These are phyloP conservation scores for Mactromeris polynyma DNA, from an alignment of 2,888 invertebrate genomes.

Conservation along the genomic window DNA sequence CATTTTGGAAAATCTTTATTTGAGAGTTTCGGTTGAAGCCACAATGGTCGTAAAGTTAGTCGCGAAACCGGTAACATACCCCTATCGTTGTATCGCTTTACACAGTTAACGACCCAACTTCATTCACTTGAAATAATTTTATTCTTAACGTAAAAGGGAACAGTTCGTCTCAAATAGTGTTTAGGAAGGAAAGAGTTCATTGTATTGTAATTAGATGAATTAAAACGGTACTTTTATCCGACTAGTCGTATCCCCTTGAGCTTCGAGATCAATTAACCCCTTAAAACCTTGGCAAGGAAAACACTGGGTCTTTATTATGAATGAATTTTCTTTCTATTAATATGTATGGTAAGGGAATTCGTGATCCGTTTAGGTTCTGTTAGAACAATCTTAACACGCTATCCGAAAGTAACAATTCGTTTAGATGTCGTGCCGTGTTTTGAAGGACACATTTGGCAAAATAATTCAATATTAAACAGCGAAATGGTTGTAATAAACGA, in stretches of 20 bases:
- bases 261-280: constrained; percentile 60
- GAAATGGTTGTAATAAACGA: not conserved
- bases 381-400: constrained; percentile 16
- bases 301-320: constrained; percentile 41
- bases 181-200: constrained; percentile 48
- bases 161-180: not conserved
- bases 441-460: constrained; percentile 7
- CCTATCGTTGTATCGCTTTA: constrained; percentile 58
- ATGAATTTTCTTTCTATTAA: constrained; percentile 60
- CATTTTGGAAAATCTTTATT: not conserved
- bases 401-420: not conserved
- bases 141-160: constrained; percentile 40
- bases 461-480: not conserved
- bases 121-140: constrained; percentile 60
- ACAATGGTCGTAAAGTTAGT: constrained; percentile 42
- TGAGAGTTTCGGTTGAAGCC: constrained; percentile 27
- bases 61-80: constrained; percentile 46
- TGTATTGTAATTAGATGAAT: constrained; percentile 68
- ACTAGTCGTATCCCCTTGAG: constrained; percentile 38
- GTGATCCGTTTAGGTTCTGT: constrained; percentile 38
- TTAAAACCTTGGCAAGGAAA: constrained; percentile 40
- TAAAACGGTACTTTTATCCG: constrained; percentile 58
- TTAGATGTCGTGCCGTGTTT: not conserved
- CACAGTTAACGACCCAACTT: constrained; percentile 27
- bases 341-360: constrained; percentile 71